A percentile compares a stretch with the other conserved stretches of the same genome.
These are phyloP conservation scores for Torymus tubicola DNA, from an alignment of 2,888 invertebrate species.

Conservation along the genomic window DNA sequence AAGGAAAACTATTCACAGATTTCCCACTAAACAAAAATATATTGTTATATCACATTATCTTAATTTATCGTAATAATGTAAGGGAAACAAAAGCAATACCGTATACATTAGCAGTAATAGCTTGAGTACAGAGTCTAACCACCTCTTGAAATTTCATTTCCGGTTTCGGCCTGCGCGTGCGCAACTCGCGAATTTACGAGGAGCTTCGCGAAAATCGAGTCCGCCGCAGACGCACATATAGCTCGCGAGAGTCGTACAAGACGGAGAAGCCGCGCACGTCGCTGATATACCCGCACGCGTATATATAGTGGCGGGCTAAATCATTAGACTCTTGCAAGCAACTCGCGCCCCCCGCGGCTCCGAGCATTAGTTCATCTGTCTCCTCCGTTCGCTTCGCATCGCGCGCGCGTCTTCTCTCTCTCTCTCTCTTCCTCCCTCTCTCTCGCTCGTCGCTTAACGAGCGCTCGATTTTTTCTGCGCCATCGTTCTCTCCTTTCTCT, in stretches of 20 bases:
- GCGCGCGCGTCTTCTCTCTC: constrained; percentile 59
- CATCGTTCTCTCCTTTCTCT: constrained; percentile 51
- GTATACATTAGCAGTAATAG: too few species aligned
- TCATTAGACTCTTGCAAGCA: constrained; percentile 68
- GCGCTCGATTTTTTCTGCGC: constrained; percentile 57
- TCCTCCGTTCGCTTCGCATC: constrained; percentile 69
- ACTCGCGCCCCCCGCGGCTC: constrained; percentile 69
- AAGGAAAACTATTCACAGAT: too few species aligned
- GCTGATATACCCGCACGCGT: constrained; percentile 17
- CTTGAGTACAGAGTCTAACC: too few species aligned
- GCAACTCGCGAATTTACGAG: not conserved
- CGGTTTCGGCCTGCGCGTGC: not conserved
- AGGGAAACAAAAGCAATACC: too few species aligned
- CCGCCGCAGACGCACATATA: not conserved
- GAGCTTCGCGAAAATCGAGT: constrained; percentile 17
- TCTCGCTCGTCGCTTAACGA: constrained; percentile 63
- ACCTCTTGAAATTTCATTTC: too few species aligned
- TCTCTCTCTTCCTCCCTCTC: not conserved
- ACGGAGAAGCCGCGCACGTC: not conserved
- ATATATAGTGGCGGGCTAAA: constrained; percentile 65
- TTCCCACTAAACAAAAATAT: too few species aligned
- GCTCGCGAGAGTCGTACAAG: not conserved
- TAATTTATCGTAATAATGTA: too few species aligned
- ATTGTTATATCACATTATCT: too few species aligned
- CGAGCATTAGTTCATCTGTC: constrained; percentile 75